These are phyloP conservation scores for Aselliscus stoliczkanus DNA, from an alignment of 2,797 vertebrate genomes.

Conservation along the genomic window DNA sequence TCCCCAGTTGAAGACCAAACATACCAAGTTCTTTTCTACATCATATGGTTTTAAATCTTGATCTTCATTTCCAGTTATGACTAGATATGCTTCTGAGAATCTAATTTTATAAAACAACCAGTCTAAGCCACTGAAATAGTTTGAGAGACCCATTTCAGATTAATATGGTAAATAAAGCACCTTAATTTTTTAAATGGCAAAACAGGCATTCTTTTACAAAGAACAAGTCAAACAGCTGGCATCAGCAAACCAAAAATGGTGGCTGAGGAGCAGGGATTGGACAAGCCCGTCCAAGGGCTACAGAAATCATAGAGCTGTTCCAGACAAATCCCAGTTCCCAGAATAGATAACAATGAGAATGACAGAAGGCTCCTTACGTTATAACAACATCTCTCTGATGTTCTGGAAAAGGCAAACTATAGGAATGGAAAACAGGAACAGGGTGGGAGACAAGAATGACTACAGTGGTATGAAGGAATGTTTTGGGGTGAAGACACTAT, in stretches of 20 bases:
- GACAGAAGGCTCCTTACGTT: background rate
- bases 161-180: background rate
- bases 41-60: background rate
- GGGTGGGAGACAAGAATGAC: background rate
- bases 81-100: background rate
- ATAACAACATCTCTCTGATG: background rate
- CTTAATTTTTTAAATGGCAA: background rate
- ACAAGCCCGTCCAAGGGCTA: background rate
- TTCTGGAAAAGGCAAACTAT: background rate
- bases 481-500: background rate
- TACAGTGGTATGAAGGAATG: background rate
- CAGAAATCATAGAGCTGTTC: background rate
- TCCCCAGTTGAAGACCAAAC: background rate
- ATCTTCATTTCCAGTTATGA: constrained; percentile 10
- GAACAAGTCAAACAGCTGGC: background rate
- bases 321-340: background rate
- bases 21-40: background rate
- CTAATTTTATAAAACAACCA: background rate
- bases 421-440: background rate
- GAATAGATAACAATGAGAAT: background rate
- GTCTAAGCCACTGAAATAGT: background rate
- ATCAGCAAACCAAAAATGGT: background rate
- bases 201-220: background rate
- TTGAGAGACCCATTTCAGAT: background rate
- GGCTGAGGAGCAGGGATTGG: no score